These are phyloP conservation scores for Pseudois nayaur DNA, from an alignment of 2,113 vertebrate species.

Conservation along the genomic window DNA sequence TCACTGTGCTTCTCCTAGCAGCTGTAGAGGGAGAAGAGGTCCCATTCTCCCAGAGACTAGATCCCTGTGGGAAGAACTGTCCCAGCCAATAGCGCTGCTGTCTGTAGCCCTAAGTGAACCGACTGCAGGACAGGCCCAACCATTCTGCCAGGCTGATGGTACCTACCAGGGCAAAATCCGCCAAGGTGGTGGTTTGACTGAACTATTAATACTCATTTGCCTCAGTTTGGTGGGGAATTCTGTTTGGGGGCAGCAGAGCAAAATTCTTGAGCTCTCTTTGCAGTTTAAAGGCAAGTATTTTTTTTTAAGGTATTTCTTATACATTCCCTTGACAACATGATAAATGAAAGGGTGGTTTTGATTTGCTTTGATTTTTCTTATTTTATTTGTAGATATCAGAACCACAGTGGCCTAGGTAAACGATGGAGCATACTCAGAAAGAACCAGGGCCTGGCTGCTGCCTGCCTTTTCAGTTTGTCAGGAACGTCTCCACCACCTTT, in stretches of 20 bases:
- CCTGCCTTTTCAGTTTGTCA: background rate
- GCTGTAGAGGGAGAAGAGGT: background rate
- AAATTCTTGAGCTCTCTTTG: background rate
- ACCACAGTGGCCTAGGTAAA: background rate
- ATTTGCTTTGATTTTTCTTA: background rate
- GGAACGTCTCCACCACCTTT: background rate
- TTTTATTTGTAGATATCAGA: background rate
- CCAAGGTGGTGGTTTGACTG: background rate
- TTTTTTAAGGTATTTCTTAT: background rate
- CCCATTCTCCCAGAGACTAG: background rate
- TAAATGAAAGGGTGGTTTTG: background rate
- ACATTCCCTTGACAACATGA: background rate
- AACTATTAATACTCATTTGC: background rate
- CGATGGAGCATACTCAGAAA: background rate
- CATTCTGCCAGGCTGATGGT: background rate
- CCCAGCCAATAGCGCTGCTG: background rate
- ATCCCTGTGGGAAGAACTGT: background rate
- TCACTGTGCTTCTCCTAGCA: background rate
- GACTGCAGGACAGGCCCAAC: background rate
- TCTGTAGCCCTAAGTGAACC: background rate
- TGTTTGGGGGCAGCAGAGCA: background rate
- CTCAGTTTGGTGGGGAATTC: background rate
- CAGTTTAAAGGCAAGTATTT: background rate
- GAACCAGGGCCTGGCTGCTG: background rate
- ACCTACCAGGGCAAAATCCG: background rate